Base-by-base conservation (phyloP, 2,797 vertebrate genomes). In the Argya squamiceps region DNA sequence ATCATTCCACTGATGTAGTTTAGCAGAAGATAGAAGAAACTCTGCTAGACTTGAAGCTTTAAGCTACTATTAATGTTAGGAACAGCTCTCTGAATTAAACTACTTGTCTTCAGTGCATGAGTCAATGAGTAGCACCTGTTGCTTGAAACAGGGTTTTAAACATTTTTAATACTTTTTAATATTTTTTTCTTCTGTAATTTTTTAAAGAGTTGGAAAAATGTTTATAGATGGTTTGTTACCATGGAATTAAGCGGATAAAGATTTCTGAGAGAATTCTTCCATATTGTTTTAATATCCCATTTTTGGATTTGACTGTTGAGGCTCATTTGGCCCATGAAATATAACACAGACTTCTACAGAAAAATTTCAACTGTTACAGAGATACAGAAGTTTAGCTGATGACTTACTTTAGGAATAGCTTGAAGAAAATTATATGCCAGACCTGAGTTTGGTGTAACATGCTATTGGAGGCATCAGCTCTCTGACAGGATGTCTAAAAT, bases 381-480 rank as follows among this genome's bases (percentile, higher is more conserved):
- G 91, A 77, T 44, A 39, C 11, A 37, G 37, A 78, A 44, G 17
- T 87, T 70, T 47, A 56, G 7, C n/a, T 44, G 34, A 71, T 50
- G 11, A 78, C 13, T 86, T 14, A 73, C 36, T 60, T 85, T 20
- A 88, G 50, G 43, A 93, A 89, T 34, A 30, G 41, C 29, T 83
- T 43, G 22, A 91, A 88, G 32, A 86, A 84, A 91, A 79, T 53
- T 12, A 44, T 26, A 41, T 10, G 18, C 30, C 71, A 77, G 64
- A n/a, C 32, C 74, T n/a, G 20, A 82, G 49, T 46, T 87, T 67
- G 79, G 26, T 76, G 39, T 34, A 69, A 13, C 0, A 1, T 37
- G 36, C 12, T 52, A 26, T 36, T 79, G 50, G 58, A 93, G 94
- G 88, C 82, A 43, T 50, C 59, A 93, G 32, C 58, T 73, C n/a